A percentile compares a stretch with the other conserved stretches of the same genome.
Conservation (phyloP, 2,797 vertebrate genomes). For the Poecilia wingei region DNA sequence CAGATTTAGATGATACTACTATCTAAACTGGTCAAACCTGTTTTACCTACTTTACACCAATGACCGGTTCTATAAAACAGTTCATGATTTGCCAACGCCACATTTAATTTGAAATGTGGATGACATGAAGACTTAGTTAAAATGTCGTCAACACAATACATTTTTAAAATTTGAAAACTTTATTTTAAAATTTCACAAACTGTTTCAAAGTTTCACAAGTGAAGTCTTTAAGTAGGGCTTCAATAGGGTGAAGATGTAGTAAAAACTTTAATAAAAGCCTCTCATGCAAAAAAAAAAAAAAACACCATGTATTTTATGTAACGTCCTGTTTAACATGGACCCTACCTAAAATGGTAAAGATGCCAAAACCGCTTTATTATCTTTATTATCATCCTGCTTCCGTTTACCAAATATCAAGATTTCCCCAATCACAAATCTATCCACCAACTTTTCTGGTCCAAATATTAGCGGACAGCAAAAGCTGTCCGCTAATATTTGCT, state of each 20-base stretch:
- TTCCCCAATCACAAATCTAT: background rate
- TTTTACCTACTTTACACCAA: background rate
- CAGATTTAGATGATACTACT: background rate
- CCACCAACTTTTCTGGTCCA: background rate
- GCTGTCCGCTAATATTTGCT: too few relatives aligned
- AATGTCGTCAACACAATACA: background rate
- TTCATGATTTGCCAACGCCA: background rate
- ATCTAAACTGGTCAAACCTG: background rate
- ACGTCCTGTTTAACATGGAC: background rate
- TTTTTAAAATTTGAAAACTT: background rate
- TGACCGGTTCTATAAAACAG: background rate
- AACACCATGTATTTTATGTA: background rate
- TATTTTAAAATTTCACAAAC: background rate
- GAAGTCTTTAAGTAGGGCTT: background rate
- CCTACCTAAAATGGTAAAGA: background rate
- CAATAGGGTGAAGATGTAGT: background rate
- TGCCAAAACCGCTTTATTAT: background rate
- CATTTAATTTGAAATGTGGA: background rate
- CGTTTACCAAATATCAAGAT: background rate
- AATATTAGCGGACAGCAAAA: background rate
- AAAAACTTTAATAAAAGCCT: background rate
- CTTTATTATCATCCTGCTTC: too few relatives aligned
- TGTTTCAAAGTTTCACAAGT: background rate
- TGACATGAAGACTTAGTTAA: background rate
- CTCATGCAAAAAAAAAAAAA: background rate